A percentile compares a stretch with the other conserved stretches of the same genome.
phyloP scores from a whole-genome alignment of 2,113 vertebrate genomes.

The Oncorhynchus clarkii region DNA sequence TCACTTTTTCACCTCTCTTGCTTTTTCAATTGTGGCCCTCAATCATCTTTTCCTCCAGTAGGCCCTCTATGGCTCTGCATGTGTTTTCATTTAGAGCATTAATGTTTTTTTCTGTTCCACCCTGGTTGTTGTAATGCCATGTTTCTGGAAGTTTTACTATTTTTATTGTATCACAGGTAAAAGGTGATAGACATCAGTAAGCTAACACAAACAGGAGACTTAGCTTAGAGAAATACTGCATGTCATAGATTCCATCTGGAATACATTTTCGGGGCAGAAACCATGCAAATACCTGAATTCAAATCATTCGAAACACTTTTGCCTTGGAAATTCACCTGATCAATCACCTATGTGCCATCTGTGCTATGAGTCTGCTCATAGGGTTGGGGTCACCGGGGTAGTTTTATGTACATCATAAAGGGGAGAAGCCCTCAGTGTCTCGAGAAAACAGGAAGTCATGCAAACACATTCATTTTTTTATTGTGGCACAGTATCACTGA shows the following conservation, averaged over 20 bases:
- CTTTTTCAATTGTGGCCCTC: slow-evolving; percentile 60
- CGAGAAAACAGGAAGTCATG: slow-evolving; percentile 24
- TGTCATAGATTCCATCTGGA: not conserved
- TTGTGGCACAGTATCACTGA: too few species aligned
- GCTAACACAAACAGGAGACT: not conserved
- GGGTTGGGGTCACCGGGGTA: not conserved
- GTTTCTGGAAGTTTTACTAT: not conserved
- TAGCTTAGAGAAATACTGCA: not conserved
- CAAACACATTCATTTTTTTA: too few species aligned
- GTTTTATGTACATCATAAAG: slow-evolving; percentile 5
- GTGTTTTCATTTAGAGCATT: slow-evolving; percentile 61
- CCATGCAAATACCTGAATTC: not conserved
- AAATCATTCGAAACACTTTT: not conserved
- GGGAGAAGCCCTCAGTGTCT: not conserved
- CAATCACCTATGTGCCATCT: not conserved
- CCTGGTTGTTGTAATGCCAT: not conserved
- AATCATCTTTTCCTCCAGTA: slow-evolving; percentile 52
- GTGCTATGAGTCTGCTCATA: not conserved
- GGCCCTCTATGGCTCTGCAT: slow-evolving; percentile 18
- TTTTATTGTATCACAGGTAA: not conserved
- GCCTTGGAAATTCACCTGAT: not conserved
- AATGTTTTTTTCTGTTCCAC: slow-evolving; percentile 24
- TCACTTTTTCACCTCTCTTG: slow-evolving; percentile 62
- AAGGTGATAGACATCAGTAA: not conserved
- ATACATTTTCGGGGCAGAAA: not conserved